Evolutionary conservation across 37 sponge, comb jelly and placozoan species (phyloP).

Genomic region (Diacarnus erythraeanus): DNA sequence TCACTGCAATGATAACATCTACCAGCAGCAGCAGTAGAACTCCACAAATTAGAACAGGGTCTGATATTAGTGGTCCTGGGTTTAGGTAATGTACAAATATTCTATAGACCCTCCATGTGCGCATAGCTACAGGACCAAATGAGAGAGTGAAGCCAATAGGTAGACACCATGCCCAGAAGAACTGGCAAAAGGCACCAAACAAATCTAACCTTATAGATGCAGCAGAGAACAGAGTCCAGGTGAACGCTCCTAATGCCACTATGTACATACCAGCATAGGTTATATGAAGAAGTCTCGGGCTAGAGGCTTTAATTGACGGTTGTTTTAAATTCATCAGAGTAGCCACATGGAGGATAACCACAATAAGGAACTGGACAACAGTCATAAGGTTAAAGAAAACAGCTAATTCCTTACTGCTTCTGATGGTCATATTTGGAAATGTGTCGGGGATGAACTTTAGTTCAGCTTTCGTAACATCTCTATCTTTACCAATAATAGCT

Average conservation of each 20-base stretch:
- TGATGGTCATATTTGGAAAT: background rate
- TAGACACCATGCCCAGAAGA: conserved; percentile 13
- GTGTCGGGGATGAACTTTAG: background rate
- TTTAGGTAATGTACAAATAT: conserved; percentile 22
- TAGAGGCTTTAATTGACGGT: conserved; percentile 4
- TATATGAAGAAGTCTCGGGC: conserved; percentile 5
- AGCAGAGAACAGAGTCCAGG: background rate
- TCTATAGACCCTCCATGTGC: conserved; percentile 23
- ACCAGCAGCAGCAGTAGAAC: background rate
- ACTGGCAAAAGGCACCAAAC: background rate
- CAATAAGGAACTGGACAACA: background rate
- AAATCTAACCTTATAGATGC: background rate
- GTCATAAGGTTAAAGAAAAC: background rate
- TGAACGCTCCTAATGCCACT: background rate
- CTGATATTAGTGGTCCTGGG: conserved; percentile 26
- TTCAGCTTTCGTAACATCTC: background rate
- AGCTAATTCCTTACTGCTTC: background rate
- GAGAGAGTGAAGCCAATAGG: conserved; percentile 17
- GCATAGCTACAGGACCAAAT: background rate
- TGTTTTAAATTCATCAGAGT: background rate
- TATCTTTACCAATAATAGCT: background rate
- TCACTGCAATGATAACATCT: background rate
- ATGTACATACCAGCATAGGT: background rate
- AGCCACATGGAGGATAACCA: background rate
- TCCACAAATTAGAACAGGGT: background rate